Evolutionary conservation across 1,140 invertebrate genomes (phyloP).

Genomic region (Sitobion miscanthi): DNA sequence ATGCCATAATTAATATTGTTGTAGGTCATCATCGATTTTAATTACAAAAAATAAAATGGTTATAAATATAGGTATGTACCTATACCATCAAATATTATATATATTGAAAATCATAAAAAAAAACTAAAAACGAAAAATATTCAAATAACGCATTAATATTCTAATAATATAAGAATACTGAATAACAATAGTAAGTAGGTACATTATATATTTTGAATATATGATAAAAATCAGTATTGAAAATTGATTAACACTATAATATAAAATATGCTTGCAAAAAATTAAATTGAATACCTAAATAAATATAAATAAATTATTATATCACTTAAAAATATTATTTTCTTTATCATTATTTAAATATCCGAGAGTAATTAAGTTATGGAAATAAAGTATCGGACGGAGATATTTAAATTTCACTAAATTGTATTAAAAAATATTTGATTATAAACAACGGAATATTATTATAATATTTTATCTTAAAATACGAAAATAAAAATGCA

Average conservation of each 20-base stretch:
- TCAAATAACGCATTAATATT: background rate
- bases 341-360: background rate
- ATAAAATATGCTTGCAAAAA: background rate
- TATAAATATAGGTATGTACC: no score
- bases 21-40: background rate
- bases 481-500: background rate
- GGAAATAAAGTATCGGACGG: background rate
- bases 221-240: background rate
- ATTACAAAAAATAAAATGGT: background rate
- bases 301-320: background rate
- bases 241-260: background rate
- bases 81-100: background rate
- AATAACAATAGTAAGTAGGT: background rate
- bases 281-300: background rate
- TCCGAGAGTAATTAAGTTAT: background rate
- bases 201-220: background rate
- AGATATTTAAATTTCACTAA: background rate
- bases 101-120: background rate
- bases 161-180: background rate
- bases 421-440: background rate
- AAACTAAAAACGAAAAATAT: background rate
- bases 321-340: background rate
- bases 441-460: background rate
- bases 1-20: background rate
- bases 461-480: background rate